Conservation (phyloP, 2,797 vertebrate species). For the Thripadectes ignobilis region DNA sequence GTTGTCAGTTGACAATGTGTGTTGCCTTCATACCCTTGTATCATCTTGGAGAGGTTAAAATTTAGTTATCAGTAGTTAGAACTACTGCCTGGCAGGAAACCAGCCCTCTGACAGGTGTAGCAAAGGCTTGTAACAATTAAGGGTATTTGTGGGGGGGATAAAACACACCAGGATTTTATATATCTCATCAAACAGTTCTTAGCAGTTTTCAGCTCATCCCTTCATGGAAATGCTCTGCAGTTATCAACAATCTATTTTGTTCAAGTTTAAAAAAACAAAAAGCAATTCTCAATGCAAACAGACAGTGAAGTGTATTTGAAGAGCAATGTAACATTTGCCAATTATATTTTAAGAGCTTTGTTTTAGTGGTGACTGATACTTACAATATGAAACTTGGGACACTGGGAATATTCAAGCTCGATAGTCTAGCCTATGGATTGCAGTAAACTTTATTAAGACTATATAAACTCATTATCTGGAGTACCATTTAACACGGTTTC, state of each 20-base stretch:
- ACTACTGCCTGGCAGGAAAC: neutral
- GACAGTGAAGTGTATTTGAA: neutral
- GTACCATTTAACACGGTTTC: neutral
- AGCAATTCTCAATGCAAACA: constrained; percentile 2
- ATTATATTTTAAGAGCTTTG: neutral
- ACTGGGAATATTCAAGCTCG: neutral
- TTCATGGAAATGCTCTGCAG: neutral
- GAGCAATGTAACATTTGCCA: neutral
- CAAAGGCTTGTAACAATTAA: neutral
- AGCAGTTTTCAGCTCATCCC: neutral
- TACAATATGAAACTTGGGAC: neutral
- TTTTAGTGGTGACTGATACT: neutral
- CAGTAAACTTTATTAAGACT: neutral
- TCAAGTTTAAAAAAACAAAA: constrained; percentile 15
- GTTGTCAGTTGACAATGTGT: neutral
- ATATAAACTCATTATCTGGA: neutral
- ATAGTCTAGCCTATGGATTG: neutral
- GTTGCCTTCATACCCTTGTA: neutral
- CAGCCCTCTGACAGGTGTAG: neutral
- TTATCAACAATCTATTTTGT: neutral
- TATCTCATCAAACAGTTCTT: neutral
- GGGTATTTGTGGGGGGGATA: neutral
- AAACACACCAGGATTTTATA: neutral
- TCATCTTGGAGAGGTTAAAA: neutral
- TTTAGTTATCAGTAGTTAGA: neutral